Evolutionary conservation across 1,140 invertebrate genomes (phyloP).

Genomic region (Vanessa tameamea): DNA sequence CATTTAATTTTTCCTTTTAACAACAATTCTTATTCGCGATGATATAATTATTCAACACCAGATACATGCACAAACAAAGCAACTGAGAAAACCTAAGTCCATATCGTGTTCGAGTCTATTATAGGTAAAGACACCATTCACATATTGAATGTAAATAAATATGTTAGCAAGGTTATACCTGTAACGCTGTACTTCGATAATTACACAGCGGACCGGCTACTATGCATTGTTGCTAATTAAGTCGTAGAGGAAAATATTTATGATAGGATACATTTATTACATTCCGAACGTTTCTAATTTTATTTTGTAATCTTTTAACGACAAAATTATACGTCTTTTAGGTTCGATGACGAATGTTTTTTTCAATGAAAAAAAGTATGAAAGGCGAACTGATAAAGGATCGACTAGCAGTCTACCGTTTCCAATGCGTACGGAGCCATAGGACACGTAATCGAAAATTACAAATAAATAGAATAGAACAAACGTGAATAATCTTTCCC

Average conservation of each 20-base stretch:
- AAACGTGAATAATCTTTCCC: slow-evolving; percentile 21
- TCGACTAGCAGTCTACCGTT: slow-evolving; percentile 9
- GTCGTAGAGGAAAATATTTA: slow-evolving; percentile 43
- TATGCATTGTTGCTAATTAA: slow-evolving; percentile 46
- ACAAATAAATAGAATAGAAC: slow-evolving; percentile 20
- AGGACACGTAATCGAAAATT: slow-evolving; percentile 28
- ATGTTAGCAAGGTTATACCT: slow-evolving; percentile 47
- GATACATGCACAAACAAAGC: neutral
- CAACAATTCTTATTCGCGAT: neutral
- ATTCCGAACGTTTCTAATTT: slow-evolving; percentile 37
- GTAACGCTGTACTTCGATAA: slow-evolving; percentile 50
- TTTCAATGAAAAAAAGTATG: slow-evolving; percentile 27
- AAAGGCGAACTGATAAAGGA: slow-evolving; percentile 20
- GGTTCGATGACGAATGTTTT: slow-evolving; percentile 16
- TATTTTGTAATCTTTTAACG: neutral
- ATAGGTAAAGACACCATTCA: slow-evolving; percentile 33
- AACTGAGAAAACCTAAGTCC: slow-evolving; percentile 1
- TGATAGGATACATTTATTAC: slow-evolving; percentile 40
- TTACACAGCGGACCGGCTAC: slow-evolving; percentile 46
- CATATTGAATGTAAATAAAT: slow-evolving; percentile 50
- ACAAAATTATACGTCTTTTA: neutral
- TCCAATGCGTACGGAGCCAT: neutral
- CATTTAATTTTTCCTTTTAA: too few relatives aligned
- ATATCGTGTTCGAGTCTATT: slow-evolving; percentile 8
- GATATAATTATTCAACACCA: neutral